Evolutionary conservation across 2,113 vertebrate genomes (phyloP), one percentile per base, ranked within the genome.

Genomic region (Ictalurus furcatus): DNA sequence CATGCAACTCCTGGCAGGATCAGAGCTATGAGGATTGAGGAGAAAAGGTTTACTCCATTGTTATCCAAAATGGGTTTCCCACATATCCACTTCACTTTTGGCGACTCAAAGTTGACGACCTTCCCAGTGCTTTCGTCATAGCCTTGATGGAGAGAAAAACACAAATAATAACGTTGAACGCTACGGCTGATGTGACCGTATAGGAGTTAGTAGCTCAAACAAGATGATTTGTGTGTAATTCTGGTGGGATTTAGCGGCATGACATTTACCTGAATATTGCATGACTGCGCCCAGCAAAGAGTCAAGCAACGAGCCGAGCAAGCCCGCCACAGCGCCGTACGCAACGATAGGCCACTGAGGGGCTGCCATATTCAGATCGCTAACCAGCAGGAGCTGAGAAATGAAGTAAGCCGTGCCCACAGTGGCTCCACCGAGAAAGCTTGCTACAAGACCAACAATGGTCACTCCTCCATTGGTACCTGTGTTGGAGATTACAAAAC

Each of bases 11-110:
- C 96, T 2, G 98, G 98, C 84, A 99, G 95, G 63, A 96, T 23
- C 56, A 99, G 95, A 3, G 98, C 98, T 21, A 97, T 84, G 16
- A 99, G 91, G 30, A 99, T 92, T 0, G 97, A 97, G 88, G 98
- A 98, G 93, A 99, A 99, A 23, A 99, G 97, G 92, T 99, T 99
- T 21, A 99, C 98, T 0, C 96, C 95, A 0, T 99, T 99, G 96
- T 99, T 99, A 93, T 99, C 98, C 58, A 99, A 92, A 91, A 99
- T 97, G 14, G 98, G 96, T 88, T 97, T 99, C 63, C 98, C 98
- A 84, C 97, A 95, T 92, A 99, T 97, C 85, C 97, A 88, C 90
- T 91, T 96, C 48, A 96, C 95, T 19, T 95, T 96, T 28, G 92
- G 91, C 0, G 96, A 95, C 88, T 97, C 94, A 84, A 96, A 96